These are phyloP conservation scores for Ctenoplectra terminalis DNA, from an alignment of 1,140 invertebrate genomes.

Conservation along the genomic window DNA sequence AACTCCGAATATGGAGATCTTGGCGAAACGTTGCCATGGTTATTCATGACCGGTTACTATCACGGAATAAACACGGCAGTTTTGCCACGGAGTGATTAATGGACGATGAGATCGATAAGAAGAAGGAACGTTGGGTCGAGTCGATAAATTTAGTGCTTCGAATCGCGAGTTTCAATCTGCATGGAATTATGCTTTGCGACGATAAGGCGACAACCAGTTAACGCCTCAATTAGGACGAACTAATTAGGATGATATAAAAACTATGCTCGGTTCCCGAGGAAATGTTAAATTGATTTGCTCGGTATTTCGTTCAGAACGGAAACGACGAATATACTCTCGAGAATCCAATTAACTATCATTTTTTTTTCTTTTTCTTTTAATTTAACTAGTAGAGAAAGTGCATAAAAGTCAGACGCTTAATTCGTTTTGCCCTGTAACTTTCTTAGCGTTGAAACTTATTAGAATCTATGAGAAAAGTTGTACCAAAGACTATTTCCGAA, in stretches of 20 bases:
- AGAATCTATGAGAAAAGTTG: no score
- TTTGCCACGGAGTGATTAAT: slow-evolving; percentile 9
- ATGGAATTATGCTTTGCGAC: background rate
- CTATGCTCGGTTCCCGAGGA: background rate
- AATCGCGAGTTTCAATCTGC: background rate
- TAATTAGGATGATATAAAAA: background rate
- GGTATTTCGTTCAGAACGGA: background rate
- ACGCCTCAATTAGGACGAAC: background rate
- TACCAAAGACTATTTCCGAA: no score
- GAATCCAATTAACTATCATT: background rate
- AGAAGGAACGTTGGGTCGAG: background rate
- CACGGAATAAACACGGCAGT: slow-evolving; percentile 19
- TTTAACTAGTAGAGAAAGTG: no score
- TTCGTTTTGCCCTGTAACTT: no score
- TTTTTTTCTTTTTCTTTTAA: no score
- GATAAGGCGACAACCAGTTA: background rate
- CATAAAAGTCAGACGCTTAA: no score
- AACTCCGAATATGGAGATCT: slow-evolving; percentile 1
- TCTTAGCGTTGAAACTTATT: no score
- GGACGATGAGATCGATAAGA: slow-evolving; percentile 23
- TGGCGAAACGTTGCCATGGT: slow-evolving; percentile 26
- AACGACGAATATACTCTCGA: background rate
- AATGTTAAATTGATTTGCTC: background rate
- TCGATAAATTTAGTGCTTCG: background rate
- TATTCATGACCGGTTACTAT: slow-evolving; percentile 18